Percentiles rank a stretch among this genome's conserved stretches.
Evolutionary conservation across 2,888 invertebrate genomes (phyloP).

Genomic region (Eupithecia abbreviata): DNA sequence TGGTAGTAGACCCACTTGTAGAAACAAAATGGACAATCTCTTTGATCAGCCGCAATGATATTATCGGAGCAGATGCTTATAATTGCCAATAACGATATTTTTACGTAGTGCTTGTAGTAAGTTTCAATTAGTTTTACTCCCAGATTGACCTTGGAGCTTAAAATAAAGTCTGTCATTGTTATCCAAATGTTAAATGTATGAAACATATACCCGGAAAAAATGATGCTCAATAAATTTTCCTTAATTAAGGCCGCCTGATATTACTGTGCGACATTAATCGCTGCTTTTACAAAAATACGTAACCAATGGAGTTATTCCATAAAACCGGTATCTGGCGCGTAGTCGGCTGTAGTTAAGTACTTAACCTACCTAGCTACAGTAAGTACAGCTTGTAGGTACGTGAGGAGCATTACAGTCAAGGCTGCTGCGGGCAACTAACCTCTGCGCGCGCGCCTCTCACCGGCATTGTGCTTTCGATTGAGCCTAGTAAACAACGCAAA

Average conservation of each 20-base stretch:
- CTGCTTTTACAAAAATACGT: neutral
- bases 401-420: constrained; percentile 45
- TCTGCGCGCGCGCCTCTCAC: constrained; percentile 45
- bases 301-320: constrained; percentile 25
- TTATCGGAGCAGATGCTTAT: constrained; percentile 48
- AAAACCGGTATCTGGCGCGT: constrained; percentile 35
- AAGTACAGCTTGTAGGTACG: neutral
- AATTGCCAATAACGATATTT: constrained; percentile 29
- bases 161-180: neutral
- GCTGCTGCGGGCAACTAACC: constrained; percentile 41
- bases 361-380: neutral
- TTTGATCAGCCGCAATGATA: constrained; percentile 52
- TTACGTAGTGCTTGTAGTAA: neutral
- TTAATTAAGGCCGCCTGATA: neutral
- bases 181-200: neutral
- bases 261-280: neutral
- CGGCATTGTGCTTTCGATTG: constrained; percentile 53
- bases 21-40: constrained; percentile 38
- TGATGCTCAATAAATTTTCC: constrained; percentile 13
- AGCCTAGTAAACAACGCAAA: constrained; percentile 43
- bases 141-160: neutral
- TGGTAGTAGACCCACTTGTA: constrained; percentile 51
- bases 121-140: neutral
- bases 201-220: neutral
- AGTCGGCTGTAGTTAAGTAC: constrained; percentile 23